phyloP scores from a whole-genome alignment of 2,113 vertebrate genomes.

The Etia nguti region DNA sequence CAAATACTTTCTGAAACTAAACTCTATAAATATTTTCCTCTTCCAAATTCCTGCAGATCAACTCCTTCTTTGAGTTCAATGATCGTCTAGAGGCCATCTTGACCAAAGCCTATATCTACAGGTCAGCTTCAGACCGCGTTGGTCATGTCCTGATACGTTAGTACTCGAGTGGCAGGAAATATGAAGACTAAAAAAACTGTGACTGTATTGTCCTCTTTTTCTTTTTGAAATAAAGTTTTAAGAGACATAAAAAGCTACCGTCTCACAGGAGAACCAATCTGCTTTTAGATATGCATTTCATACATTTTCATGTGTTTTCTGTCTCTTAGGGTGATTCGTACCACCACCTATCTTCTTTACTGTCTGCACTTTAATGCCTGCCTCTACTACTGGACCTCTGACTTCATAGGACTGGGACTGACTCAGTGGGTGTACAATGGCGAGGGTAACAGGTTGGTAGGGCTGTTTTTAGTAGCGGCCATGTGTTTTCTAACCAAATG shows the following conservation, averaged over 20 bases:
- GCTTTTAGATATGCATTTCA: background rate
- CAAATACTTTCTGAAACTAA: background rate
- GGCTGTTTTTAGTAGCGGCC: background rate
- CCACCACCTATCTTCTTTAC: conserved; percentile 91
- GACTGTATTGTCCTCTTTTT: background rate
- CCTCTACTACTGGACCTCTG: conserved; percentile 93
- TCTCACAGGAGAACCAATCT: background rate
- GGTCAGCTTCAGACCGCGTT: conserved; percentile 68
- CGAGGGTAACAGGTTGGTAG: conserved; percentile 85
- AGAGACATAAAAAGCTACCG: background rate
- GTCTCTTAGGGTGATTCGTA: conserved; percentile 85
- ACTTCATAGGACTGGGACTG: conserved; percentile 79
- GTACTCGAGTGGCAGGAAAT: background rate
- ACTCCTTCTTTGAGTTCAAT: conserved; percentile 97
- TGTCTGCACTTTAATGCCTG: conserved; percentile 91
- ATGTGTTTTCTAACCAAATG: background rate
- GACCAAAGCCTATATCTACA: conserved; percentile 96
- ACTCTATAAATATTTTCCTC: background rate
- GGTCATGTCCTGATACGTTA: background rate
- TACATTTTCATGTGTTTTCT: background rate
- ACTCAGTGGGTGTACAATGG: conserved; percentile 91
- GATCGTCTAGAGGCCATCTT: conserved; percentile 89
- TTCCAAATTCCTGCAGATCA: conserved; percentile 73
- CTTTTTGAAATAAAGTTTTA: background rate
- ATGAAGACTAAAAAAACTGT: background rate